Evolutionary conservation across 1,140 invertebrate genomes (phyloP), one percentile per base, ranked within the genome.

Genomic region (Heliothis subflexa): DNA sequence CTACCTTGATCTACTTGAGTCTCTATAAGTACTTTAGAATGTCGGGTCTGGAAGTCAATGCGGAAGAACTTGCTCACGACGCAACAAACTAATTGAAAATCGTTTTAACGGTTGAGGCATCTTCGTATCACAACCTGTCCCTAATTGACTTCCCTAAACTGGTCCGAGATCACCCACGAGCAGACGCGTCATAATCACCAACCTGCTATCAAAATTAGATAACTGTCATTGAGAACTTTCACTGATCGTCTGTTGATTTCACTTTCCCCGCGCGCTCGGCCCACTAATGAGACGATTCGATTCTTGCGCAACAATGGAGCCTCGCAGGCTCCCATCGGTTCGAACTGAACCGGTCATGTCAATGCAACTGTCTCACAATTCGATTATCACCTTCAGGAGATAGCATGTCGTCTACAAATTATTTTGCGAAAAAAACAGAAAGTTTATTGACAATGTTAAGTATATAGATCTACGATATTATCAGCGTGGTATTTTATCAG

Each of bases 161-260:
- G 61, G 61, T 47, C 40, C 61, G n/a, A 64, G 61, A 64, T 64
- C 61, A 64, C 61, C 61, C 61, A 64, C 61, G 40, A 16, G 33
- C 18, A 64, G 40, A 21, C 28, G 13, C 62, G 25, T 47, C 25
- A 68, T 28, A 40, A 49, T 54, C 49, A 50, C 12, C 40, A 59
- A 81, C 79, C 70, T 81, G 75, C 79, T 81, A 81, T 81, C 71
- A 86, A 89, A 92, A 91, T 91, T 91, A 89, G 89, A 90, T 90
- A 90, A 91, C 87, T 83, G 85, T 86, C 83, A 81, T 82, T 78
- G 81, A 72, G 72, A 33, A 89, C 91, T 93, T 93, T 93, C 91
- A 89, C 91, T 91, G 71, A 85, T 89, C 83, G 83, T 78, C 83
- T 55, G 72, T 47, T 82, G 84, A 86, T 87, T 85, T 89, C 87